Conservation (phyloP, 2,797 vertebrate genomes). For the Champsocephalus gunnari region DNA sequence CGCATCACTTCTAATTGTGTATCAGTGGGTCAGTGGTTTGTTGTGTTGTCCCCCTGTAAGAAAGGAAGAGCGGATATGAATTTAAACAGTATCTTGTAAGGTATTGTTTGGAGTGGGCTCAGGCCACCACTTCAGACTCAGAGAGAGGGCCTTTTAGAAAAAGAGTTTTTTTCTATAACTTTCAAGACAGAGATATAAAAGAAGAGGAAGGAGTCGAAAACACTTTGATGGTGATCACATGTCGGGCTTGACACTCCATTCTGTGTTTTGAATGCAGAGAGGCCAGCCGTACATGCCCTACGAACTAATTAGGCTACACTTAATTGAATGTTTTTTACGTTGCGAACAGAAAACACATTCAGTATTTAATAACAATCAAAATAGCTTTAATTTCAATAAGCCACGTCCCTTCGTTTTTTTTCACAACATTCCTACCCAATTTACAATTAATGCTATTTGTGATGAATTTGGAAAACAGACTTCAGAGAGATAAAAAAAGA, state of each 20-base stretch:
- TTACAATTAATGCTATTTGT: slow-evolving; percentile 52
- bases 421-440: slow-evolving; percentile 42
- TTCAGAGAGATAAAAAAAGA: background rate
- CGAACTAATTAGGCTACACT: slow-evolving; percentile 74
- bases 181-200: slow-evolving; percentile 79
- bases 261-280: slow-evolving; percentile 63
- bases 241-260: slow-evolving; percentile 74
- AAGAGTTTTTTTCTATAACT: slow-evolving; percentile 77
- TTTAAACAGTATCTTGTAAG: slow-evolving; percentile 90
- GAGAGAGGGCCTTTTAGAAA: slow-evolving; percentile 76
- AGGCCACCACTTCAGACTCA: slow-evolving; percentile 84
- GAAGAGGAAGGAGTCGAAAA: slow-evolving; percentile 78
- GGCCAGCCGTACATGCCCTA: slow-evolving; percentile 65
- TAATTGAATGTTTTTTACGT: slow-evolving; percentile 64
- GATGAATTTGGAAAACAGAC: slow-evolving; percentile 65
- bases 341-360: slow-evolving; percentile 60
- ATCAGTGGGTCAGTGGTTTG: slow-evolving; percentile 87
- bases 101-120: slow-evolving; percentile 84
- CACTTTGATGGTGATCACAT: slow-evolving; percentile 82
- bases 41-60: slow-evolving; percentile 83
- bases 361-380: slow-evolving; percentile 72
- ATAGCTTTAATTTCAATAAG: slow-evolving; percentile 57
- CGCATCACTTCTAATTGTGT: slow-evolving; percentile 89
- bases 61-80: slow-evolving; percentile 87
- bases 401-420: slow-evolving; percentile 8